Evolutionary conservation across 2,888 invertebrate genomes (phyloP).

Genomic region (Rhagophthalmus giganteus): DNA sequence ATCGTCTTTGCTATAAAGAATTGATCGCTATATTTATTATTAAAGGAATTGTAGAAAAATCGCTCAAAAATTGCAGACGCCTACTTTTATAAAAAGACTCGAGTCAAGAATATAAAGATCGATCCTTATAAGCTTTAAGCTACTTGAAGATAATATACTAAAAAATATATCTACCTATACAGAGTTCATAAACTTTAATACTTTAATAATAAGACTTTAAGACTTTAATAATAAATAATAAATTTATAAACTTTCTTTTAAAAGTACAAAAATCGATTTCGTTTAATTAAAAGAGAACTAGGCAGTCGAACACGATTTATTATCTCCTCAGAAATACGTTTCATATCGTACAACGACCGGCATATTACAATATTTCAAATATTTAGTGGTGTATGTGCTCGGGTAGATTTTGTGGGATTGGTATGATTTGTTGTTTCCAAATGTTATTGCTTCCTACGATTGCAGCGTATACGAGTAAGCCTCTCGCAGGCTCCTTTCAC

Average conservation of each 20-base stretch:
- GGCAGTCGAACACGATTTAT: slow-evolving; percentile 23
- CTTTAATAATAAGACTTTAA: too few relatives aligned
- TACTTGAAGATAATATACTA: too few relatives aligned
- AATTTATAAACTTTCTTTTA: background rate
- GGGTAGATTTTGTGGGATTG: slow-evolving; percentile 53
- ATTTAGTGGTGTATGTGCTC: slow-evolving; percentile 39
- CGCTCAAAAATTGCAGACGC: too few relatives aligned
- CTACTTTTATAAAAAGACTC: too few relatives aligned
- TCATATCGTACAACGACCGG: slow-evolving; percentile 15
- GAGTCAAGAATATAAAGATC: too few relatives aligned
- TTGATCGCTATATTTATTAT: too few relatives aligned
- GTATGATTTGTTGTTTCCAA: slow-evolving; percentile 55
- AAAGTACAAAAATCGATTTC: background rate
- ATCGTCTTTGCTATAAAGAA: too few relatives aligned
- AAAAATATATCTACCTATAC: too few relatives aligned
- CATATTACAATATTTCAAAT: slow-evolving; percentile 46
- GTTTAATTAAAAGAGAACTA: background rate
- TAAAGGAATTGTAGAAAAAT: too few relatives aligned
- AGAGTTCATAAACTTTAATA: too few relatives aligned
- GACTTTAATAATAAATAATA: too few relatives aligned
- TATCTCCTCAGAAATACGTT: slow-evolving; percentile 25
- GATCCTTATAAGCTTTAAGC: background rate
- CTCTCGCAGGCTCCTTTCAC: slow-evolving; percentile 21
- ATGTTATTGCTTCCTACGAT: slow-evolving; percentile 47
- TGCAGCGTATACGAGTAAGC: slow-evolving; percentile 27